phyloP scores from a whole-genome alignment of 2,888 invertebrate genomes.

The Geophilus truncorum region DNA sequence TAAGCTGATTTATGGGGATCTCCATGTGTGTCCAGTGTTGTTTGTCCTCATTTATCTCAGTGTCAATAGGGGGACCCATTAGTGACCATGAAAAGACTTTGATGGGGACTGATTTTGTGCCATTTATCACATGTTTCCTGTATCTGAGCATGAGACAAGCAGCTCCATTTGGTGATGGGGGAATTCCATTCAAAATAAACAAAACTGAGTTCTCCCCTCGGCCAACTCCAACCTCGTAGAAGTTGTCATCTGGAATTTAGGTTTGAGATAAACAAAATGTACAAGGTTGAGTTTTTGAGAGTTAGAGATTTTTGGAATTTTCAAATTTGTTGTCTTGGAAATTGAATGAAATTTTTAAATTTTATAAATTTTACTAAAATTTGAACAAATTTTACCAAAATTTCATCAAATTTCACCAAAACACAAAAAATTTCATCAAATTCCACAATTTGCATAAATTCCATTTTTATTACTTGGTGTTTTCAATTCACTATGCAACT shows the following conservation, averaged over 20 bases:
- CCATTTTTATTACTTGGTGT: background rate
- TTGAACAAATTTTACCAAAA: background rate
- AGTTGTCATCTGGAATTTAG: conserved; percentile 1
- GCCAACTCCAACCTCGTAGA: background rate
- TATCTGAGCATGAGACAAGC: conserved; percentile 31
- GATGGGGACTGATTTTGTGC: background rate
- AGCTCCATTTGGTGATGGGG: conserved; percentile 14
- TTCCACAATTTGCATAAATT: too few relatives aligned
- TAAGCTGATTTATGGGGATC: background rate
- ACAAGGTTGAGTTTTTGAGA: too few relatives aligned
- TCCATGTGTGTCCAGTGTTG: background rate
- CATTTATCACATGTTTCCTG: conserved; percentile 20
- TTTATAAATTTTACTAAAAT: background rate
- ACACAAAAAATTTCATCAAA: too few relatives aligned
- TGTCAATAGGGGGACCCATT: conserved; percentile 33
- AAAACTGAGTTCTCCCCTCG: conserved; percentile 29
- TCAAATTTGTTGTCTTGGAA: too few relatives aligned
- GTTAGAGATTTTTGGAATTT: too few relatives aligned
- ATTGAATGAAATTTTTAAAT: too few relatives aligned
- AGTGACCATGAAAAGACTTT: conserved; percentile 32
- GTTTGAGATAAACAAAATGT: background rate
- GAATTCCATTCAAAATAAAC: conserved; percentile 31
- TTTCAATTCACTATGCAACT: background rate
- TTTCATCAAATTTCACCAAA: too few relatives aligned
- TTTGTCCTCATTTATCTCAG: background rate